Conservation (phyloP, 2,113 vertebrate species). For the Serinus canaria region DNA sequence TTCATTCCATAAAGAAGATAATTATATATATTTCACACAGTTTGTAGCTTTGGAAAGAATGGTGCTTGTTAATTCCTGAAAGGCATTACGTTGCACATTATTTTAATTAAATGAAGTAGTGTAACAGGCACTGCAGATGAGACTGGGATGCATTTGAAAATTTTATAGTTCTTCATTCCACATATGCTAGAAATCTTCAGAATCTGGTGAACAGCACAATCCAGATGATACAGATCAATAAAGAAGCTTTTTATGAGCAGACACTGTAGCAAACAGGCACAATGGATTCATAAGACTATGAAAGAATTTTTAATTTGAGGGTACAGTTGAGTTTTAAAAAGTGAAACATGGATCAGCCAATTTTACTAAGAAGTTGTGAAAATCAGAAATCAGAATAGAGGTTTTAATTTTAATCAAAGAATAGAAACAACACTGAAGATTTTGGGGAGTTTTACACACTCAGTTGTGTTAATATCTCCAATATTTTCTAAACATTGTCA, state of each 20-base stretch:
- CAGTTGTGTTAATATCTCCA: not conserved
- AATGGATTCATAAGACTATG: not conserved
- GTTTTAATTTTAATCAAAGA: not conserved
- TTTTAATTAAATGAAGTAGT: slow-evolving; percentile 25
- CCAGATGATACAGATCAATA: not conserved
- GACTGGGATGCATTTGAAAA: not conserved
- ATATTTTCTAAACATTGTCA: not conserved
- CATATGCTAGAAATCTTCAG: not conserved
- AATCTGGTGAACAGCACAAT: not conserved
- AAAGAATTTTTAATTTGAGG: not conserved
- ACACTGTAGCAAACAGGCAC: not conserved
- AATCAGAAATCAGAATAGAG: not conserved
- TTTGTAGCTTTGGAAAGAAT: not conserved
- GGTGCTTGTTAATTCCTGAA: not conserved
- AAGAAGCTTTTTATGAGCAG: not conserved
- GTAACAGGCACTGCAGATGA: not conserved
- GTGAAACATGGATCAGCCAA: not conserved
- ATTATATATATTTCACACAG: not conserved
- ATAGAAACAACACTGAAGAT: not conserved
- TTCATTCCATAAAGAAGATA: not conserved
- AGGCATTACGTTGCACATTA: not conserved
- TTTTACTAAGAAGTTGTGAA: not conserved
- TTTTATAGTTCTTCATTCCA: not conserved
- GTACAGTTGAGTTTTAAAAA: not conserved
- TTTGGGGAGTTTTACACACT: not conserved